phyloP scores from a whole-genome alignment of 2,113 vertebrate genomes.

The Tautogolabrus adspersus region DNA sequence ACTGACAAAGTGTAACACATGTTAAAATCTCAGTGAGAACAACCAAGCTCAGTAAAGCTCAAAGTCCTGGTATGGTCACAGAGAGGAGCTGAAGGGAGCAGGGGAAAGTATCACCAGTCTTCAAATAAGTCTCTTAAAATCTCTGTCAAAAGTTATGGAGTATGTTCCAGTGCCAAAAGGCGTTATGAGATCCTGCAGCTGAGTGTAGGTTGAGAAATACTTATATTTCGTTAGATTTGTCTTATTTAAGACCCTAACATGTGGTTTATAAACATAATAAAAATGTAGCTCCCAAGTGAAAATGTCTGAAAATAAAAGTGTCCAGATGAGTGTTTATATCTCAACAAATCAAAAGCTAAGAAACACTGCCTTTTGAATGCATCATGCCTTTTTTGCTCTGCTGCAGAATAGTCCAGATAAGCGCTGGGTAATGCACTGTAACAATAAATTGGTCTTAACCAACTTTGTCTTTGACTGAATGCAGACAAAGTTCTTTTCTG shows the following conservation, averaged over 20 bases:
- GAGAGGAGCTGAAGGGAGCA: constrained; percentile 1
- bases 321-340: constrained; percentile 23
- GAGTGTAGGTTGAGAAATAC: constrained; percentile 48
- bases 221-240: constrained; percentile 49
- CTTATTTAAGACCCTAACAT: constrained; percentile 44
- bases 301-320: constrained; percentile 28
- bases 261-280: constrained; percentile 50
- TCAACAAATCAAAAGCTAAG: constrained; percentile 31
- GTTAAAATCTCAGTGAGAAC: constrained; percentile 32
- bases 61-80: constrained; percentile 29
- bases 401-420: no score
- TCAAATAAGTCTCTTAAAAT: constrained; percentile 56
- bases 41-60: constrained; percentile 6
- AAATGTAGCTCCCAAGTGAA: constrained; percentile 20
- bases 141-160: constrained; percentile 50
- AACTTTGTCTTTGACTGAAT: background rate
- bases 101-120: constrained; percentile 51
- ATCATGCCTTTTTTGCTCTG: background rate
- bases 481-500: background rate
- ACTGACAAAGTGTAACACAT: constrained; percentile 19
- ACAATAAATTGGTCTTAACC: background rate
- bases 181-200: constrained; percentile 58
- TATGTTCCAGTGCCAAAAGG: constrained; percentile 42
- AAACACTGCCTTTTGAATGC: constrained; percentile 4
- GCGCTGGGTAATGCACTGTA: background rate